phyloP scores from a whole-genome alignment of 2,888 invertebrate genomes.

The Pandemis heparana region DNA sequence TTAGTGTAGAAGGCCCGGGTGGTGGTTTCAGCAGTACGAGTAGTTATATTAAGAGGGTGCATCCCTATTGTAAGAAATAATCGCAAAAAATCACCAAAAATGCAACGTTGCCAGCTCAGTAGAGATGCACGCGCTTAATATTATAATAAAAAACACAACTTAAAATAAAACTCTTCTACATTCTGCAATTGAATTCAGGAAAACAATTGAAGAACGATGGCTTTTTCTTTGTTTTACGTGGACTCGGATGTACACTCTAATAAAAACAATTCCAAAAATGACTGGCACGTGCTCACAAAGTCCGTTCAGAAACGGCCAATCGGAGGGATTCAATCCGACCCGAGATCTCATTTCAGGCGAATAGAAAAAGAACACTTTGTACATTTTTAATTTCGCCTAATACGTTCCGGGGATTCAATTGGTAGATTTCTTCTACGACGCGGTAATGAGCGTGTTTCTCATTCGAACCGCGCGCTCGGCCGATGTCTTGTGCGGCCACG shows the following conservation, averaged over 20 bases:
- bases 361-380: conserved; percentile 26
- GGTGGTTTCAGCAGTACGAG: no score
- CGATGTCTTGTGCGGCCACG: conserved; percentile 48
- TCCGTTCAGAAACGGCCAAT: conserved; percentile 11
- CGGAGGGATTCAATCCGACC: not conserved
- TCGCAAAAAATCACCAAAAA: no score
- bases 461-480: conserved; percentile 58
- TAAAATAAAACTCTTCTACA: not conserved
- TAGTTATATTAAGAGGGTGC: no score
- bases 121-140: no score
- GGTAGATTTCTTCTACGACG: conserved; percentile 45
- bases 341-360: conserved; percentile 14
- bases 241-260: not conserved
- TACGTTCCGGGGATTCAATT: conserved; percentile 40
- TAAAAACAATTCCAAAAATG: conserved; percentile 1
- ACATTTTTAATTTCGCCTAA: conserved; percentile 42
- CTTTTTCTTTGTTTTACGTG: not conserved
- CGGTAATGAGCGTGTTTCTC: conserved; percentile 67
- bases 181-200: not conserved
- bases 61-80: no score
- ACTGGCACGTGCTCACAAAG: not conserved
- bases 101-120: no score
- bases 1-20: no score
- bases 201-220: no score
- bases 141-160: not conserved